Evolutionary conservation across 2,113 vertebrate genomes (phyloP).

Genomic region (Zosterops borbonicus): DNA sequence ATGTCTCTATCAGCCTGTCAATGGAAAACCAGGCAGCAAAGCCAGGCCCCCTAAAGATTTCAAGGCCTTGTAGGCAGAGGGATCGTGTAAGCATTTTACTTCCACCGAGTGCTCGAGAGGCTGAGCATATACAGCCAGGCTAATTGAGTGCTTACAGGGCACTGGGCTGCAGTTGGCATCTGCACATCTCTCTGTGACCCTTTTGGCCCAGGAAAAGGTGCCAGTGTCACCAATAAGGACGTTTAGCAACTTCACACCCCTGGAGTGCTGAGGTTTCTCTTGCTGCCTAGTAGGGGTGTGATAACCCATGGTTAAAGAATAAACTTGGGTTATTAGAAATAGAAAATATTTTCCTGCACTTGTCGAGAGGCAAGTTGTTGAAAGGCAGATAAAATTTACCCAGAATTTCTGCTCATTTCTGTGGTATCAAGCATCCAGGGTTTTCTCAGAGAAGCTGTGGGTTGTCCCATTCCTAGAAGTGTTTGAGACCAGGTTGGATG

Average conservation of each 20-base stretch:
- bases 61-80: background rate
- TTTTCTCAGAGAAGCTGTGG: background rate
- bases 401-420: background rate
- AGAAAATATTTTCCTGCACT: background rate
- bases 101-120: background rate
- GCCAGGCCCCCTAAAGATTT: conserved; percentile 30
- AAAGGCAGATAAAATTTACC: background rate
- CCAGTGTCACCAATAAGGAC: background rate
- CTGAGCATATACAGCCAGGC: rapidly evolving
- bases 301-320: background rate
- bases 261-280: background rate
- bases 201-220: background rate
- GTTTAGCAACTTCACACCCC: background rate
- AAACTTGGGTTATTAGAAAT: background rate
- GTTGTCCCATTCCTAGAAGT: background rate
- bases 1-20: conserved; percentile 64
- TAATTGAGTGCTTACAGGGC: background rate
- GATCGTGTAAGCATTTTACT: conserved; percentile 12
- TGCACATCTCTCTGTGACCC: background rate
- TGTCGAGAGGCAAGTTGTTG: background rate
- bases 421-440: background rate
- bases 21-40: conserved; percentile 50
- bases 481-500: background rate
- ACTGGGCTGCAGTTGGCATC: background rate
- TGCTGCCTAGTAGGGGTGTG: background rate